Percentiles rank a stretch among this genome's conserved stretches.
These are phyloP conservation scores for Eretmocerus hayati DNA, from an alignment of 2,888 invertebrate genomes.

Conservation along the genomic window DNA sequence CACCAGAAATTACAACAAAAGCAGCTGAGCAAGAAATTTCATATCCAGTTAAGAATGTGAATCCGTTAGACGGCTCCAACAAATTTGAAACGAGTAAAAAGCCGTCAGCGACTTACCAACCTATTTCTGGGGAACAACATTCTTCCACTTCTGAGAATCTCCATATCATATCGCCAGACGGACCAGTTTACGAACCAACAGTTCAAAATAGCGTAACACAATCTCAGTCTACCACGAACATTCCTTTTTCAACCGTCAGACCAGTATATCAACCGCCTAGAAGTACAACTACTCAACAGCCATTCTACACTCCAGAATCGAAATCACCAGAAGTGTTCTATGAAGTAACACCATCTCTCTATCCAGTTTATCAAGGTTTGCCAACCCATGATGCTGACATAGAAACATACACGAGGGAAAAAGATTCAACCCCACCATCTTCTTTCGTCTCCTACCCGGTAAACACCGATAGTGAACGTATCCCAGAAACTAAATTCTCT, in stretches of 20 bases:
- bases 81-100: too few relatives aligned
- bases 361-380: too few relatives aligned
- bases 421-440: background rate
- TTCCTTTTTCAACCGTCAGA: background rate
- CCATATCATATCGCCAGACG: too few relatives aligned
- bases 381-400: too few relatives aligned
- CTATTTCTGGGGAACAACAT: too few relatives aligned
- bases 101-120: conserved; percentile 6
- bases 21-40: too few relatives aligned
- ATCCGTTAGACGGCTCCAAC: too few relatives aligned
- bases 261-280: background rate
- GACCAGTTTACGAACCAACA: background rate
- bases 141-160: too few relatives aligned
- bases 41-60: too few relatives aligned
- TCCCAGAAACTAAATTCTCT: too few relatives aligned
- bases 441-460: background rate
- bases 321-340: background rate
- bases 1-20: too few relatives aligned
- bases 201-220: background rate
- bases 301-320: conserved; percentile 4
- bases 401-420: background rate
- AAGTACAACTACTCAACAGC: background rate
- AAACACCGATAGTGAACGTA: background rate
- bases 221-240: background rate
- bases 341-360: conserved; percentile 2